Base-by-base conservation (phyloP, 1,140 invertebrate genomes). In the Megalopta genalis region DNA sequence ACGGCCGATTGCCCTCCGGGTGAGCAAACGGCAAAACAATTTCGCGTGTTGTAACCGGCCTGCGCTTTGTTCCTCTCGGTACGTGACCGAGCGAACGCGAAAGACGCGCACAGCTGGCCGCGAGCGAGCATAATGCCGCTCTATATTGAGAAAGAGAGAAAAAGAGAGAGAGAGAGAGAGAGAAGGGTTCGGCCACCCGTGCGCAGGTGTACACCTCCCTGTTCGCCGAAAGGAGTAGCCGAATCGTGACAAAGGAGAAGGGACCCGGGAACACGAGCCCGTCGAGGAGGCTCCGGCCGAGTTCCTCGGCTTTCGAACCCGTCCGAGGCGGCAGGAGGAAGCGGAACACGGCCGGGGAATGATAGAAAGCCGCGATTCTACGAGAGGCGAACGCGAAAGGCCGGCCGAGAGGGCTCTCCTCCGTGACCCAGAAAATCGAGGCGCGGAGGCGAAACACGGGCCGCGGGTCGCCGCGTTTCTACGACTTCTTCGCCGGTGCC, bases 391-490 rank as follows among this genome's bases (percentile, higher is more conserved):
- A 66, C 46, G 32, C 70, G 39, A 86, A 85, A 86, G 85, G 85
- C 77, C 52, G 65, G 63, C 64, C 69, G n/a, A 66, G 59, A 75
- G 68, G 66, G 77, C 71, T 62, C 71, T 62, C 32, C 32, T 32
- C 77, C 80, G 66, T 87, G 86, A 87, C 86, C 86, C 75, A 87
- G 80, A 87, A 85, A 85, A 69, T 77, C 57, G 18, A 77, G 83
- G 49, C 77, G 57, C 37, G 39, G 52, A 42, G 68, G 74, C 18
- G 63, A 73, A 77, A 70, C n/a, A n/a, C 70, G 16, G 57, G 77
- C 66, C 67, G 81, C 52, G 5, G 49, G 10, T 65, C 57, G n/a
- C 21, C 7, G 52, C 82, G 68, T 71, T 87, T 54, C 32, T 87
- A 85, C 64, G 82, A 79, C 83, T 87, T 87, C 85, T 37, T 67